These are phyloP conservation scores for Caenorhabditis becei DNA, from an alignment of 2,888 invertebrate genomes.

Conservation along the genomic window DNA sequence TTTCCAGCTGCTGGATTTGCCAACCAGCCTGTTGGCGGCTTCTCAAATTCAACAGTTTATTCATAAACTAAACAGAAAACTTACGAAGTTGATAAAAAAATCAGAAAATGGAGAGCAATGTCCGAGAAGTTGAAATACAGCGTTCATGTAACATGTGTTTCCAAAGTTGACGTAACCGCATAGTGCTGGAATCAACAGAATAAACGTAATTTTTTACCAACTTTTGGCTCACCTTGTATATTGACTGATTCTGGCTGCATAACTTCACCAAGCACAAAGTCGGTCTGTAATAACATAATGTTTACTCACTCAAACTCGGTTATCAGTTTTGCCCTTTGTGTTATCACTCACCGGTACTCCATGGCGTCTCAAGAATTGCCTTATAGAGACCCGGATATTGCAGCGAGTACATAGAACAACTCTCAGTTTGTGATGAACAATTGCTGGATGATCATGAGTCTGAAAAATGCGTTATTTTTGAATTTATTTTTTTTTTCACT, in stretches of 20 bases:
- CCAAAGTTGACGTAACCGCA: constrained; percentile 74
- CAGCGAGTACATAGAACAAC: constrained; percentile 18
- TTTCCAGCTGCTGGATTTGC: not conserved
- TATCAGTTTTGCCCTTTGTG: not conserved
- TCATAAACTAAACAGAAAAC: not conserved
- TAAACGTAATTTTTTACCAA: too few relatives aligned
- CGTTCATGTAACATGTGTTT: constrained; percentile 80
- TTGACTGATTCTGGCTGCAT: not conserved
- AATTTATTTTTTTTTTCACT: not conserved
- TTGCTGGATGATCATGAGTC: constrained; percentile 26
- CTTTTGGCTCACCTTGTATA: not conserved
- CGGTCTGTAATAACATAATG: not conserved
- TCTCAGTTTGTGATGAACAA: constrained; percentile 22
- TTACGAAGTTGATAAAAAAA: constrained; percentile 63
- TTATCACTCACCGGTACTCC: constrained; percentile 1
- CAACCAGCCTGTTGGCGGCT: constrained; percentile 32
- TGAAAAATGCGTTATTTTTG: constrained; percentile 5
- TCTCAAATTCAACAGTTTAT: not conserved
- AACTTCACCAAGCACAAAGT: not conserved
- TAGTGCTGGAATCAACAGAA: constrained; percentile 60
- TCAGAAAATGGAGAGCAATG: constrained; percentile 75
- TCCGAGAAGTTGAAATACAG: constrained; percentile 75
- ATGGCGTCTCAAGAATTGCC: constrained; percentile 6
- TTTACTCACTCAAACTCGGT: not conserved
- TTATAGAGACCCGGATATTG: constrained; percentile 7